phyloP scores from a whole-genome alignment of 2,888 invertebrate species.

The Rhingia rostrata region DNA sequence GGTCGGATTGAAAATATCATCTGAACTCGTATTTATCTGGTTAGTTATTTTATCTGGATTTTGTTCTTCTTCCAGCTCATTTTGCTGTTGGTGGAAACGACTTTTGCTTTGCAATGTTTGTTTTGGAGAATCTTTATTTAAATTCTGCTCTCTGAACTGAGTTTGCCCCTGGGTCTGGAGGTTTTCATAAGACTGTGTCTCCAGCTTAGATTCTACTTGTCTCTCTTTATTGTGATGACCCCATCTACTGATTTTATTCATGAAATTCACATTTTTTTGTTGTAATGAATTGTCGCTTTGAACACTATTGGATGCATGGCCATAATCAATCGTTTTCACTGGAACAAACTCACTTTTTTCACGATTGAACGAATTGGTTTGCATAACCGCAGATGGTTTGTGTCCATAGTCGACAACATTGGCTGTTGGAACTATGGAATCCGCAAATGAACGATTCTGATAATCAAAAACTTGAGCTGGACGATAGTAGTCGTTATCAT shows the following conservation, averaged over 20 bases:
- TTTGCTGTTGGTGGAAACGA: neutral
- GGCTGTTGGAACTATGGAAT: conserved; percentile 84
- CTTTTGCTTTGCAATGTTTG: conserved; percentile 1
- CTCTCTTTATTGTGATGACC: conserved; percentile 1
- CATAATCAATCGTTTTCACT: conserved; percentile 88
- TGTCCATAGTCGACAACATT: conserved; percentile 89
- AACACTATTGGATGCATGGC: conserved; percentile 83
- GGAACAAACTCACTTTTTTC: conserved; percentile 84
- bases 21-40: conserved; percentile 1
- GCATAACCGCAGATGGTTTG: conserved; percentile 82
- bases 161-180: neutral
- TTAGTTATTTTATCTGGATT: conserved; percentile 5
- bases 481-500: conserved; percentile 83
- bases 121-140: neutral
- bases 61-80: conserved; percentile 19
- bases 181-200: neutral
- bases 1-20: neutral
- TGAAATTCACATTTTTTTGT: conserved; percentile 18
- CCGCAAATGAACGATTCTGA: conserved; percentile 85
- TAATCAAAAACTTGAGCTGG: conserved; percentile 88
- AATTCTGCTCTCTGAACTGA: neutral
- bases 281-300: conserved; percentile 63
- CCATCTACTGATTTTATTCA: conserved; percentile 1
- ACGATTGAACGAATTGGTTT: conserved; percentile 43
- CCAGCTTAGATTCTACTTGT: neutral